Evolutionary conservation across 2,888 invertebrate species (phyloP).

Genomic region (Euzophera pinguis): DNA sequence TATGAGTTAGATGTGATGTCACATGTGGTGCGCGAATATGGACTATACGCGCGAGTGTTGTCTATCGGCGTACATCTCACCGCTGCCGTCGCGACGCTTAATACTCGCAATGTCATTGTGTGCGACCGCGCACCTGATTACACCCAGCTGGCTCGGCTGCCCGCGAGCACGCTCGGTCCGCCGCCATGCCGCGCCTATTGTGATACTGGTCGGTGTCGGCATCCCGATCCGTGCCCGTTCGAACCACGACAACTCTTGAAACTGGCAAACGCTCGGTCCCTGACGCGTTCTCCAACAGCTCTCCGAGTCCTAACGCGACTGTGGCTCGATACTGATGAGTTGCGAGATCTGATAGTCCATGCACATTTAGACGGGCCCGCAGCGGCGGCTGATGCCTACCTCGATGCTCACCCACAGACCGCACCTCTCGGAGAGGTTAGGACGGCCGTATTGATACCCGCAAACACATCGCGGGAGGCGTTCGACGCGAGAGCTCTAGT

Average conservation of each 20-base stretch:
- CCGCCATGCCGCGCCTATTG: conserved; percentile 41
- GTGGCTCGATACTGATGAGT: conserved; percentile 31
- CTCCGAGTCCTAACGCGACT: conserved; percentile 43
- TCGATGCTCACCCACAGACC: conserved; percentile 29
- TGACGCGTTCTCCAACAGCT: conserved; percentile 45
- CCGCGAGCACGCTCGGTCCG: conserved; percentile 38
- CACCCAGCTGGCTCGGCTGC: conserved; percentile 17
- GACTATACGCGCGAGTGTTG: conserved; percentile 33
- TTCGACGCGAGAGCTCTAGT: conserved; percentile 39
- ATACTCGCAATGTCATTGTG: conserved; percentile 19
- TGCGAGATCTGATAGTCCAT: conserved; percentile 31
- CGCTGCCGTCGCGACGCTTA: conserved; percentile 4
- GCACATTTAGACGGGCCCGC: conserved; percentile 27
- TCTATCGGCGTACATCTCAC: conserved; percentile 26
- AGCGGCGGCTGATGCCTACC: conserved; percentile 32
- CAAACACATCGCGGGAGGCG: conserved; percentile 33
- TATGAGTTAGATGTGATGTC: conserved; percentile 40
- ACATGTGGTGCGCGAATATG: conserved; percentile 26
- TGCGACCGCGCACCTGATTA: conserved; percentile 43
- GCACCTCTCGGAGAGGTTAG: conserved; percentile 39
- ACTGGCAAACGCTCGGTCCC: conserved; percentile 44
- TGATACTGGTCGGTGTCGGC: background rate
- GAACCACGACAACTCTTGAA: conserved; percentile 57
- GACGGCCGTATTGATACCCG: conserved; percentile 41
- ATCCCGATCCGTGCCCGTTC: conserved; percentile 44